phyloP scores from a whole-genome alignment of 2,113 vertebrate species.

The Telmatochromis bifrenatus region DNA sequence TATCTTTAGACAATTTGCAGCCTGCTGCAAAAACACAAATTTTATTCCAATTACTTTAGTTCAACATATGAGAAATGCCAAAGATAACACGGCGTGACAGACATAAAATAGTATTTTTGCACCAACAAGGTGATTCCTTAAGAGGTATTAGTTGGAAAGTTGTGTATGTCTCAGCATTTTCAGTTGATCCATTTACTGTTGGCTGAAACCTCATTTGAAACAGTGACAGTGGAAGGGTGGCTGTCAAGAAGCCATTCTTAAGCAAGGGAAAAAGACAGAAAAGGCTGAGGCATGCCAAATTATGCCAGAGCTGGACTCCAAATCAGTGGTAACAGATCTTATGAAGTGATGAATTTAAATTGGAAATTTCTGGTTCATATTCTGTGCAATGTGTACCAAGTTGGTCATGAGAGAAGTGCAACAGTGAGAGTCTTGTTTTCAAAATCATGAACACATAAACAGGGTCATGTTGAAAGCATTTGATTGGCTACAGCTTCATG shows the following conservation, averaged over 20 bases:
- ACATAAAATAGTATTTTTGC: not conserved
- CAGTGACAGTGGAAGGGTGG: not conserved
- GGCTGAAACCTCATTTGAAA: not conserved
- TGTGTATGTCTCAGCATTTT: not conserved
- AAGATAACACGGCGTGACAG: not conserved
- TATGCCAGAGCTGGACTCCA: not conserved
- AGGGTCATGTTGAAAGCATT: not conserved
- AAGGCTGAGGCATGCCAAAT: not conserved
- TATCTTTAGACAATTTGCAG: not conserved
- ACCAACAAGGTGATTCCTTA: not conserved
- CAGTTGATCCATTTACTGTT: not conserved
- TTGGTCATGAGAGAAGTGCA: not conserved
- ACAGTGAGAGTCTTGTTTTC: not conserved
- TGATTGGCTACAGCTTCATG: not conserved
- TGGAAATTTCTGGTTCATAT: not conserved
- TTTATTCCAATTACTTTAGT: not conserved
- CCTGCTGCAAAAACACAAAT: not conserved
- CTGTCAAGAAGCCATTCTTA: not conserved
- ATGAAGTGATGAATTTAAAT: not conserved
- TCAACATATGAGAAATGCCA: not conserved
- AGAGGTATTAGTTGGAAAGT: not conserved
- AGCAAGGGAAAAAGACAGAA: not conserved
- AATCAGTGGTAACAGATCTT: not conserved
- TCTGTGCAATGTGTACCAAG: not conserved
- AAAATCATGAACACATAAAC: not conserved